phyloP scores from a whole-genome alignment of 2,888 invertebrate genomes.

The Poecilobothrus nobilitatus region DNA sequence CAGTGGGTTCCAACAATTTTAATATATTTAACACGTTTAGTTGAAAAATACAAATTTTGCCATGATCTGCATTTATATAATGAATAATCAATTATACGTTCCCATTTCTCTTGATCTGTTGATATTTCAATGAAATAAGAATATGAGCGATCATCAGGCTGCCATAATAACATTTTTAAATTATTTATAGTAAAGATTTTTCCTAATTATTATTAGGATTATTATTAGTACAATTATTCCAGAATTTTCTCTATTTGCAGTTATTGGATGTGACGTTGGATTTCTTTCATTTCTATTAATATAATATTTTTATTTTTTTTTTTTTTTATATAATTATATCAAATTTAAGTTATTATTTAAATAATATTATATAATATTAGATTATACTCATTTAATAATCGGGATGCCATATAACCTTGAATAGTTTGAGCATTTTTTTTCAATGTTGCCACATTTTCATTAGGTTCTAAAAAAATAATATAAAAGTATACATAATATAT shows the following conservation, averaged over 20 bases:
- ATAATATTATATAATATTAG: too few relatives aligned
- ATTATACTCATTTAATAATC: slow-evolving; percentile 74
- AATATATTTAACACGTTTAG: slow-evolving; percentile 77
- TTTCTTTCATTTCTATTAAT: not conserved
- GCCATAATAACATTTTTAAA: slow-evolving; percentile 87
- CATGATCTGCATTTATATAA: slow-evolving; percentile 90
- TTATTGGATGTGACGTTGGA: slow-evolving; percentile 69
- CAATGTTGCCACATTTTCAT: slow-evolving; percentile 84
- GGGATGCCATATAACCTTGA: slow-evolving; percentile 80
- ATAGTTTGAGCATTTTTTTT: slow-evolving; percentile 77
- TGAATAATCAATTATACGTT: slow-evolving; percentile 85
- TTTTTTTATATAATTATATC: too few relatives aligned
- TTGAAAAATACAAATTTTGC: slow-evolving; percentile 89
- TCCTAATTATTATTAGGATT: too few relatives aligned
- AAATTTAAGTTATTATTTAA: too few relatives aligned
- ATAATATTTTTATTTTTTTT: too few relatives aligned
- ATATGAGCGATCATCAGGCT: slow-evolving; percentile 70
- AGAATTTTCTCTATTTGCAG: slow-evolving; percentile 62
- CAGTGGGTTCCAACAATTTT: slow-evolving; percentile 84
- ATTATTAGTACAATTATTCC: slow-evolving; percentile 83
- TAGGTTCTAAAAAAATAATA: slow-evolving; percentile 53
- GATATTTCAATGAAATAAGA: slow-evolving; percentile 63
- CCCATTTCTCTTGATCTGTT: slow-evolving; percentile 93
- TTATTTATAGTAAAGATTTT: slow-evolving; percentile 87
- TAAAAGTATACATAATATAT: too few relatives aligned